Base-by-base conservation (phyloP, 1,140 invertebrate genomes). In the Conopomorpha cramerella region DNA sequence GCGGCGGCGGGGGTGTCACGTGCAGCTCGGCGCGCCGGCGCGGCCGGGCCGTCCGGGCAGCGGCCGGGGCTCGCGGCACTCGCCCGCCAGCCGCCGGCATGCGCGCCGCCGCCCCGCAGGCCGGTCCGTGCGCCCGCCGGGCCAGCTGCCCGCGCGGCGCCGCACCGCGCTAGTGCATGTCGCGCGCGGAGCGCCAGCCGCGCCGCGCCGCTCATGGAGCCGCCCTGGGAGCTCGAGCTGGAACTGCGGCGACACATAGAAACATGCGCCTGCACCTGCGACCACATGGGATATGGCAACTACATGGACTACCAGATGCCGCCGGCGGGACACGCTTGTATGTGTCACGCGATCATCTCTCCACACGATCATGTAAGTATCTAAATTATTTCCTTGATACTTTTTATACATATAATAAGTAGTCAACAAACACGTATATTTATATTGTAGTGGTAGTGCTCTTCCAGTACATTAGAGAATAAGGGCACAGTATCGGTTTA, bases 251-350 rank as follows among this genome's bases (percentile, higher is more conserved):
- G 88, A 73, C 91, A 93, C 80, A 91, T 92, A 65, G 87, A 91
- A 71, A 84, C 85, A 56, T 93, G 91, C 71, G 85, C 89, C 39
- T 93, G 91, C 79, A 88, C 89, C 49, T 93, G 91, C 81, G 89
- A 92, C 81, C 91, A 93, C 81, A 90, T 92, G 89, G 91, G 91
- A 63, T 92, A 91, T 73, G 91, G 91, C 45, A 92, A 92, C 81
- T 92, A 89, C 65, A 87, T 91, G 85, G 89, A 92, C 80, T 92
- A 91, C 80, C 89, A 92, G 86, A 89, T 92, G 70, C 77, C 64
- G 43, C 61, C 66, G 41, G 54, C 57, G 38, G 62, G 62, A 47
- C 70, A 71, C 50, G 66, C 67, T 49, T 74, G 70, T 49, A 46
- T 72, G 36, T 76, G 70, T 57, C 65, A 67, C 52, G 71, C 71